phyloP scores from a whole-genome alignment of 2,888 invertebrate genomes.

The Acleris emargana region DNA sequence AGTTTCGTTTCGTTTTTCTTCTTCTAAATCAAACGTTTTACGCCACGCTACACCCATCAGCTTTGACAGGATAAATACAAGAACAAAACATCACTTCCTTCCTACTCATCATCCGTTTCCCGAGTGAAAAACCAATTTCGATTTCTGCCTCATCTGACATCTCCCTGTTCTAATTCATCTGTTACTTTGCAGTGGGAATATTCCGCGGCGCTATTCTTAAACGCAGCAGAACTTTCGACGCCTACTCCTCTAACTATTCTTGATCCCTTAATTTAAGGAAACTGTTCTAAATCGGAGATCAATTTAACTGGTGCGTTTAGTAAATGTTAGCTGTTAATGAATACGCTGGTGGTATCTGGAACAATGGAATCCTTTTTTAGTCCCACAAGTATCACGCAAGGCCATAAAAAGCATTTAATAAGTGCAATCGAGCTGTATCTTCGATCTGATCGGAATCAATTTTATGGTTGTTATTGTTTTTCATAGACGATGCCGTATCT shows the following conservation, averaged over 20 bases:
- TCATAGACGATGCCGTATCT: slow-evolving; percentile 4
- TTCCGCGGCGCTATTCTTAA: not conserved
- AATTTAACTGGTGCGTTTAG: no score
- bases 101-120: slow-evolving; percentile 26
- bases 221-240: no score
- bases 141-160: slow-evolving; percentile 17
- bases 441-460: slow-evolving; percentile 24
- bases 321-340: no score
- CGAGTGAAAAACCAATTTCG: slow-evolving; percentile 20
- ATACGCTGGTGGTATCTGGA: slow-evolving; percentile 16
- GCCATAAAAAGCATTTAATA: slow-evolving; percentile 33
- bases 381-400: slow-evolving; percentile 48
- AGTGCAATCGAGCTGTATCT: slow-evolving; percentile 32
- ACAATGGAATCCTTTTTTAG: slow-evolving; percentile 46
- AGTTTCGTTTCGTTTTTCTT: no score
- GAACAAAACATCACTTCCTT: slow-evolving; percentile 29
- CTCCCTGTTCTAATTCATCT: slow-evolving; percentile 40
- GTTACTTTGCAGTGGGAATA: slow-evolving; percentile 34
- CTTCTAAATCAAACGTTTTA: not conserved
- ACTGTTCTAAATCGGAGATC: no score
- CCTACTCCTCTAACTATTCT: no score
- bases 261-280: no score
- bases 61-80: slow-evolving; percentile 9
- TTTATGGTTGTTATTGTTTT: slow-evolving; percentile 12
- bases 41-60: not conserved